Base-by-base conservation (phyloP, 2,113 vertebrate species). In the Clarias magur region DNA sequence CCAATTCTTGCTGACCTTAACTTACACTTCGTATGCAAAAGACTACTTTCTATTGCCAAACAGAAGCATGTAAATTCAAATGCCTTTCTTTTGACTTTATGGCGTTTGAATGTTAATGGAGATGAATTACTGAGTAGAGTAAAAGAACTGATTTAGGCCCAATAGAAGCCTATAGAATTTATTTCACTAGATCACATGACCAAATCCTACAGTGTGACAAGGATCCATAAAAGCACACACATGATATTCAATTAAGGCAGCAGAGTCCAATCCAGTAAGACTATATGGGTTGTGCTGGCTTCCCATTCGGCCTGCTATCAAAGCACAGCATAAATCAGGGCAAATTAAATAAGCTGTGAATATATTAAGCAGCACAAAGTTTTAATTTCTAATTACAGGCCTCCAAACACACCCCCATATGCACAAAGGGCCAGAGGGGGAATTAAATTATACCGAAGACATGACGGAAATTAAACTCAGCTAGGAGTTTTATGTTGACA, bases 371-470 rank as follows among this genome's bases (percentile, higher is more conserved):
- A 5, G 7, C 1, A 80, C 68, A 70, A 87, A 88, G 73, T 91
- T 93, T 93, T 88, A 80, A 89, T 93, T 93, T 91, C 82, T 91
- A 92, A 91, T 92, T 88, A 92, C 80, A 91, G 54, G 84, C 80
- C 62, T 76, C 27, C n/a, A 57, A 23, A 83, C 87, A 83, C 89
- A 70, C 80, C 62, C 2, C n/a, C 67, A 34, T 84, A 60, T 54
- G 70, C 87, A 89, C 48, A 80, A 80, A 81, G 86, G 83, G 88
- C 80, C 88, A 86, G 84, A 91, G 87, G 83, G 87, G 73, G 80
- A 91, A 92, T 92, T 85, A 80, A 91, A 92, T 88, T 78, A 91
- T 65, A 34, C 7, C 16, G 15, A 85, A 16, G 87, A 59, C 53
- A 60, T 30, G 85, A 65, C 67, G 73, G 73, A 88, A 90, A 87